A percentile compares a stretch with the other conserved stretches of the same genome.
phyloP scores from a whole-genome alignment of 2,888 invertebrate species.

The Chrysodeixis includens region DNA sequence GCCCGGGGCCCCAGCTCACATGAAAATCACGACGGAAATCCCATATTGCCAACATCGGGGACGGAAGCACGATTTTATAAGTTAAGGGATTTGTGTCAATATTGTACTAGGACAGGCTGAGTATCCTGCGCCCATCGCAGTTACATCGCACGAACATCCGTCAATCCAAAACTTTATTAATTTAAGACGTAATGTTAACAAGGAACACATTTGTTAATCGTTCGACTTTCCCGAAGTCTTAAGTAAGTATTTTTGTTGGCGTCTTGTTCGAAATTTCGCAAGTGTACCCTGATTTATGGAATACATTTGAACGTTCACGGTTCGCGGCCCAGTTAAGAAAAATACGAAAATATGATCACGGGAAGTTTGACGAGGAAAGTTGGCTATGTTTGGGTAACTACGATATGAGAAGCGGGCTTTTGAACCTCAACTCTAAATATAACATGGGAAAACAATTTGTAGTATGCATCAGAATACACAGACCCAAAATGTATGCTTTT shows the following conservation, averaged over 20 bases:
- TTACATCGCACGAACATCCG: conserved; percentile 42
- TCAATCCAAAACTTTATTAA: conserved; percentile 79
- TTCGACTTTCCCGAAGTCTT: conserved; percentile 67
- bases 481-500: not conserved
- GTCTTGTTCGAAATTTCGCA: conserved; percentile 74
- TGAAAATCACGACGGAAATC: conserved; percentile 87
- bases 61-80: conserved; percentile 88
- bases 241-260: conserved; percentile 83
- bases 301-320: conserved; percentile 79
- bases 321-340: conserved; percentile 74
- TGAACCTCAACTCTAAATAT: not conserved
- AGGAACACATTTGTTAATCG: conserved; percentile 77
- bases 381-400: conserved; percentile 75
- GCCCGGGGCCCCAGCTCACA: conserved; percentile 64
- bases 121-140: conserved; percentile 36
- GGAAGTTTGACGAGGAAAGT: conserved; percentile 70
- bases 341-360: conserved; percentile 80
- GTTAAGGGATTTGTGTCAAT: conserved; percentile 89
- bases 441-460: not conserved
- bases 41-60: conserved; percentile 87
- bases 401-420: conserved; percentile 59
- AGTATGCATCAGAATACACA: not conserved
- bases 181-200: conserved; percentile 71
- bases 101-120: conserved; percentile 86
- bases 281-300: conserved; percentile 83